phyloP scores from a whole-genome alignment of 2,113 vertebrate genomes.

The Labrus mixtus region DNA sequence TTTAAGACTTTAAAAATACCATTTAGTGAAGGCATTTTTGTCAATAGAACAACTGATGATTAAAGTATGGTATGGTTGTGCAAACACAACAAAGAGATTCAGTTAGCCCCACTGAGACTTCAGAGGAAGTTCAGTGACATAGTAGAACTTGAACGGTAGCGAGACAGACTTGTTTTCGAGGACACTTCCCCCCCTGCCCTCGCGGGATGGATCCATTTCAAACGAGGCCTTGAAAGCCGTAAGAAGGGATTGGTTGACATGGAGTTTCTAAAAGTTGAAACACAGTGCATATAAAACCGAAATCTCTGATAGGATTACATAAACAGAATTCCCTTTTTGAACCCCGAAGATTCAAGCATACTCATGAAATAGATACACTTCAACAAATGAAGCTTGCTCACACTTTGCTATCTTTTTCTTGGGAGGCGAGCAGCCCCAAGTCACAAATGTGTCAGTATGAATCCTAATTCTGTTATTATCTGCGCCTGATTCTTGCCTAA shows the following conservation, averaged over 20 bases:
- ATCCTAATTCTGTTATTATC: conserved; percentile 64
- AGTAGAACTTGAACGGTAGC: conserved; percentile 38
- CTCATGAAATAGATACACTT: conserved; percentile 26
- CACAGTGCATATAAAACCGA: conserved; percentile 12
- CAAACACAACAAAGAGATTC: conserved; percentile 32
- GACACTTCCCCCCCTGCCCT: conserved; percentile 40
- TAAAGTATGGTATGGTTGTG: background rate
- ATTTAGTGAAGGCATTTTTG: background rate
- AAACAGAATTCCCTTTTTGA: conserved; percentile 35
- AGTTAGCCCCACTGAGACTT: conserved; percentile 25
- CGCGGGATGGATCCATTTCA: conserved; percentile 54
- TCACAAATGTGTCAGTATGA: conserved; percentile 36
- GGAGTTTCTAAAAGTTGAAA: conserved; percentile 45
- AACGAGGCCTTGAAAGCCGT: conserved; percentile 37
- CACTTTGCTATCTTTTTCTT: conserved; percentile 27
- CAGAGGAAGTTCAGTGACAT: conserved; percentile 29
- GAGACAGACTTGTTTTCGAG: conserved; percentile 25
- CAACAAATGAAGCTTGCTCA: conserved; percentile 21
- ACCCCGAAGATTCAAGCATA: conserved; percentile 8
- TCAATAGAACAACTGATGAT: background rate
- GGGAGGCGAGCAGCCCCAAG: conserved; percentile 19
- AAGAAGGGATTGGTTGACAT: conserved; percentile 32
- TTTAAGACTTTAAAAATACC: background rate
- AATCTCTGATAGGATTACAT: conserved; percentile 32
- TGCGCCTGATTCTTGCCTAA: conserved; percentile 24